Base-by-base conservation (phyloP, 2,888 invertebrate genomes). In the Spodoptera littoralis region DNA sequence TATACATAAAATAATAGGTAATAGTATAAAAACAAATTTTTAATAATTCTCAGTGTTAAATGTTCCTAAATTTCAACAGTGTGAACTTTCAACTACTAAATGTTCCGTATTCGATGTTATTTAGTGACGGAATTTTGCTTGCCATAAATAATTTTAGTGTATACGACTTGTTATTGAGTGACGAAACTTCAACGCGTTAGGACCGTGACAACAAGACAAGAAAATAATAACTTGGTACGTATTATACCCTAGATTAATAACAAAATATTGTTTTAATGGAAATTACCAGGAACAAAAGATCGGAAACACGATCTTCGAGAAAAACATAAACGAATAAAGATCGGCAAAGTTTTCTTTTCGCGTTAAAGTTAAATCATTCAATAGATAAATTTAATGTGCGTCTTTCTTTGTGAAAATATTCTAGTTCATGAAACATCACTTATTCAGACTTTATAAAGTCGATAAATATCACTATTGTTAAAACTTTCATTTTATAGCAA, bases 31-130 rank as follows among this genome's bases (percentile, higher is more conserved):
- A 89, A 88, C 68, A 77, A 83, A 88, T 87, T 89, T 90, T 84
- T 88, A 90, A 90, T 90, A 91, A 91, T 90, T 93, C 92, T 93
- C 92, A 92, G 89, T 94, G 93, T 94, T 93, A 89, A 92, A 94
- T 93, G 94, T 94, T 94, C 94, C 94, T 94, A 94, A 93, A 94
- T 92, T 93, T 89, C 86, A 92, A 90, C 90, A 90, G 85, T 89
- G 90, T 89, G 89, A 90, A 88, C 88, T 89, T 90, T 90, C 85
- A 83, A 88, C 82, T 84, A 84, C 77, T 64, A 64, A 81, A 72
- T 66, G 63, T 84, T 88, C 87, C 85, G 81, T 86, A 82, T 81
- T 88, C 74, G 70, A 84, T 82, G 65, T 80, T 81, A 78, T 61
- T 54, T 54, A 67, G 50, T 62, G 53, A 79, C 80, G 81, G 85